Evolutionary conservation across 2,888 invertebrate genomes (phyloP).

Genomic region (Encarsia formosa): DNA sequence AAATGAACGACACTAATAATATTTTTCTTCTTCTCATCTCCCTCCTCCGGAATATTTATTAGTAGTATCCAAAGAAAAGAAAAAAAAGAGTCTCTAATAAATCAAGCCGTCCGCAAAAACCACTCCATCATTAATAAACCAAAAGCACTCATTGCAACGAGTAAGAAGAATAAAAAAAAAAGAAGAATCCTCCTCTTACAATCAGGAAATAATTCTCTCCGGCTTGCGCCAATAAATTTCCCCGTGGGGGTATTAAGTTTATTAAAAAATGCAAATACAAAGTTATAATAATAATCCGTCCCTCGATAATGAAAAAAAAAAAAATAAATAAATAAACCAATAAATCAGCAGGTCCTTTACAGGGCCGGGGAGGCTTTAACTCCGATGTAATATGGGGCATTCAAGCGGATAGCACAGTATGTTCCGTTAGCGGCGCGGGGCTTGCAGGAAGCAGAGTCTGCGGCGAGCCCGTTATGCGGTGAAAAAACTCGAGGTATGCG

Average conservation of each 20-base stretch:
- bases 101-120: background rate
- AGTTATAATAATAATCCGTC: no score
- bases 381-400: slow-evolving; percentile 44
- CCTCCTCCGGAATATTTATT: no score
- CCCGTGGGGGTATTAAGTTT: background rate
- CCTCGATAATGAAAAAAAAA: no score
- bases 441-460: background rate
- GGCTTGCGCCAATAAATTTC: slow-evolving; percentile 3
- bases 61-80: no score
- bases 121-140: background rate
- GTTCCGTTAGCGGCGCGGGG: slow-evolving; percentile 8
- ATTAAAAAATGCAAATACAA: slow-evolving; percentile 15
- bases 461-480: background rate
- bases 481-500: background rate
- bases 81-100: background rate
- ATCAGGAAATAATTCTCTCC: slow-evolving; percentile 26
- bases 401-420: slow-evolving; percentile 47
- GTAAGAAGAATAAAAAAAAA: background rate
- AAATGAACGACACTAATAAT: no score
- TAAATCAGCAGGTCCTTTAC: no score
- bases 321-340: no score
- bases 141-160: background rate
- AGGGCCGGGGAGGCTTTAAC: slow-evolving; percentile 45
- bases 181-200: no score
- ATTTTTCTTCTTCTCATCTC: no score